Evolutionary conservation across 2,888 invertebrate genomes (phyloP), one percentile per base, ranked within the genome.

Genomic region (Hemithea aestivaria): DNA sequence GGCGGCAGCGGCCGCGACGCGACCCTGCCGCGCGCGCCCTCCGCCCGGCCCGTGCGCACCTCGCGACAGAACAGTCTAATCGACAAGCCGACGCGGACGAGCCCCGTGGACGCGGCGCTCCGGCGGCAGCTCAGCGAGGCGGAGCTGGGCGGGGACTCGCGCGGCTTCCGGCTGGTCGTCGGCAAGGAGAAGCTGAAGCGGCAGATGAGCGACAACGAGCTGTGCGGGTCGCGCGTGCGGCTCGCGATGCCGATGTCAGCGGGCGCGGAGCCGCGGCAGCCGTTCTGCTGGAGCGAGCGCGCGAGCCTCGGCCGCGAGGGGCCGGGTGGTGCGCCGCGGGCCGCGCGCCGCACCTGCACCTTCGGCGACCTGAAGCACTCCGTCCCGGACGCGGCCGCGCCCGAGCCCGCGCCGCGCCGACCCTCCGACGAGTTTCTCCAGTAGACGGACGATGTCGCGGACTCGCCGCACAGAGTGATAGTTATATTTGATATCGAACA

Each of bases 241-340:
- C 56, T 81, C 37, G 79, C 80, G 44, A 73, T 85, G 83, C 87
- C 87, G 43, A 77, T 82, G 78, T 85, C 87, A n/a, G 87, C 87
- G 36, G 87, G 85, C 23, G 82, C 87, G 33, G 85, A 85, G 62
- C 76, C 80, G 31, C 63, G 75, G 6, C 74, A 66, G 45, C 58
- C 74, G 2, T 79, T 77, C 62, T 73, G 78, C 45, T 82, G 81
- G 76, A 66, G 52, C 64, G 64, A 73, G 51, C 74, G 78, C 36
- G 74, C 74, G 45, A 69, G 73, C 39, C 65, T 66, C 30, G 77
- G 73, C 65, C 65, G 75, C 61, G 78, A 69, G 48, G 68, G 69
- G 23, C 64, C 73, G 31, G 50, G 61, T 7, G 53, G 61, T 21
- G 38, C 20, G 5, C 12, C 53, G n/a, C 42, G 41, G 20, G 40